Evolutionary conservation across 2,797 vertebrate species (phyloP).

Genomic region (Oceanodroma leucorhoa): DNA sequence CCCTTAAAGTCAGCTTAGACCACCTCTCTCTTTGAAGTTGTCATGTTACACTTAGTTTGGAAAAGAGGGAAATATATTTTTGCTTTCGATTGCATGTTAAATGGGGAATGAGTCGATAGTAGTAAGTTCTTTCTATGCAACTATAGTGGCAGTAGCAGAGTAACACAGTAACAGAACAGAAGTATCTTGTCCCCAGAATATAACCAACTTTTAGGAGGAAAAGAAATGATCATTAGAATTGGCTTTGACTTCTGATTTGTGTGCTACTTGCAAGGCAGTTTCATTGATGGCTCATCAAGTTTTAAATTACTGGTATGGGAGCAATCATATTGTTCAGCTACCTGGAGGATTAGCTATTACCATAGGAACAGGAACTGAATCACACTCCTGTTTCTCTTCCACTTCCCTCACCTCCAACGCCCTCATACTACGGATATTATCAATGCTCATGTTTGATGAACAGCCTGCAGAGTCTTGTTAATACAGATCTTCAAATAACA

Average conservation of each 20-base stretch:
- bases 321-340: not conserved
- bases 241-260: not conserved
- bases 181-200: not conserved
- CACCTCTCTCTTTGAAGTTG: not conserved
- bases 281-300: constrained; percentile 5
- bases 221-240: not conserved
- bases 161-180: not conserved
- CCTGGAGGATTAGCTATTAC: not conserved
- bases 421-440: not conserved
- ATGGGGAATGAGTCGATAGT: not conserved
- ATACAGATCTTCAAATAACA: not conserved
- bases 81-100: not conserved
- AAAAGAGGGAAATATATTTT: not conserved
- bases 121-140: not conserved
- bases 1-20: not conserved
- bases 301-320: constrained; percentile 16
- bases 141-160: not conserved
- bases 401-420: not conserved
- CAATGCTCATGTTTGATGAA: not conserved
- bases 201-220: not conserved
- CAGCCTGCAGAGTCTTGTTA: not conserved
- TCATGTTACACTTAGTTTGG: not conserved
- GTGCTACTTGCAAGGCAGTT: not conserved
- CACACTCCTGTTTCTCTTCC: not conserved
- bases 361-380: not conserved